Evolutionary conservation across 2,113 vertebrate genomes (phyloP).

Genomic region (Hipposideros armiger): DNA sequence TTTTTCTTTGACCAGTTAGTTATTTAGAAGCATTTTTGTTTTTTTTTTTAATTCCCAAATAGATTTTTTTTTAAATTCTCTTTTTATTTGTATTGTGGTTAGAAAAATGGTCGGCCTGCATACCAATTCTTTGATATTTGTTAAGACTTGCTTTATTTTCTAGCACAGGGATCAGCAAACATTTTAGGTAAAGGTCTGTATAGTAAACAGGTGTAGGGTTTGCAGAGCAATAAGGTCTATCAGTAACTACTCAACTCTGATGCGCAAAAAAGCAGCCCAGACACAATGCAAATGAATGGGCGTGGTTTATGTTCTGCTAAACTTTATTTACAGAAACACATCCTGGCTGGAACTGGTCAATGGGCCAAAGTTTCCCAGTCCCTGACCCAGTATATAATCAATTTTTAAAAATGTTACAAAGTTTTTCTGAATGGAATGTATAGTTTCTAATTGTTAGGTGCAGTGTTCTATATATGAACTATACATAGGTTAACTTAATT

Average conservation of each 20-base stretch:
- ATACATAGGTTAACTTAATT: not conserved
- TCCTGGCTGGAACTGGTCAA: not conserved
- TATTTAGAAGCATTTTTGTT: slow-evolving; percentile 18
- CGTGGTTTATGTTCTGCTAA: not conserved
- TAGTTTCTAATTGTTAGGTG: slow-evolving; percentile 38
- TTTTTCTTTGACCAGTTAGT: slow-evolving; percentile 32
- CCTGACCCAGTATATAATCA: not conserved
- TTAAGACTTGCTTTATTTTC: not conserved
- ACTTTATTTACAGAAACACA: slow-evolving; percentile 11
- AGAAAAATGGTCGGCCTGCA: not conserved
- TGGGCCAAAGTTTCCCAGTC: not conserved
- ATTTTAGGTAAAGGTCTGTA: not conserved
- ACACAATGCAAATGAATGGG: not conserved
- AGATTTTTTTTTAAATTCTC: not conserved
- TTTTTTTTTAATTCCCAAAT: slow-evolving; percentile 1
- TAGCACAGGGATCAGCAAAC: not conserved
- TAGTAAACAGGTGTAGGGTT: not conserved
- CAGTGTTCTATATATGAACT: not conserved
- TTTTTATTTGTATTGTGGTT: not conserved
- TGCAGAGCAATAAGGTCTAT: not conserved
- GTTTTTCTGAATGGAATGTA: not conserved
- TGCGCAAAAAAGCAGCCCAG: not conserved
- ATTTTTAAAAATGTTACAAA: not conserved
- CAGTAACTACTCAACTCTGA: not conserved
- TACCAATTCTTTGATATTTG: not conserved